Evolutionary conservation across 1,140 invertebrate genomes (phyloP), one percentile per base, ranked within the genome.

Genomic region (Drosophila truncata): DNA sequence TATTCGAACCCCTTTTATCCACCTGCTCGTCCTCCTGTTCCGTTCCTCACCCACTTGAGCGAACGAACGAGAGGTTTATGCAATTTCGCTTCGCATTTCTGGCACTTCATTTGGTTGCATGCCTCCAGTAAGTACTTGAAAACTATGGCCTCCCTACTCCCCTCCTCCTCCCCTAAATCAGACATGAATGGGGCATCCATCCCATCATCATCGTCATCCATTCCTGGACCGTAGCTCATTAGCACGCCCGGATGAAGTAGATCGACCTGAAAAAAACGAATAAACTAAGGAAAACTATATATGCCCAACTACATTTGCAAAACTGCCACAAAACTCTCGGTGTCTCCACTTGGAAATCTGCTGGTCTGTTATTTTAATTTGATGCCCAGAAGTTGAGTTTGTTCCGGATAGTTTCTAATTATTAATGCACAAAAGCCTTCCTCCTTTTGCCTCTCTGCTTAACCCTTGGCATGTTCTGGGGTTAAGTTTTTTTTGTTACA

Each of bases 21-120:
- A 59, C 65, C 63, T 44, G 47, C 27, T 72, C 70, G 9, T 5
- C 41, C 39, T 16, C 7, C 16, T 35, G 2, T 8, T 29, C 27
- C 7, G 27, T 8, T 27, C 27, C 5, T 6, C 18, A 4, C 41
- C 63, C 63, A 60, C 64, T 66, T 66, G 25, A 49, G 47, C 59
- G 75, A 44, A 54, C 63, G 57, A 67, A 81, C 73, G 73, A 88
- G 84, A 78, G 85, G 81, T 90, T 88, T 88, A 81, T 90, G 85
- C 85, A 90, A 88, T 88, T 88, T 88, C 81, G 77, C 85, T 81
- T 84, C 81, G 67, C 85, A 90, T 88, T 88, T 88, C 80, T 85
- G 78, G 85, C 85, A 90, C 85, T 88, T 90, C 83, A 87, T 88
- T 88, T 87, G 80, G 65, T 73, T 66, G 77, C 71, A 67, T 67